A percentile compares a stretch with the other conserved stretches of the same genome.
Conservation (phyloP, 2,113 vertebrate species). For the Gopherus evgoodei region DNA sequence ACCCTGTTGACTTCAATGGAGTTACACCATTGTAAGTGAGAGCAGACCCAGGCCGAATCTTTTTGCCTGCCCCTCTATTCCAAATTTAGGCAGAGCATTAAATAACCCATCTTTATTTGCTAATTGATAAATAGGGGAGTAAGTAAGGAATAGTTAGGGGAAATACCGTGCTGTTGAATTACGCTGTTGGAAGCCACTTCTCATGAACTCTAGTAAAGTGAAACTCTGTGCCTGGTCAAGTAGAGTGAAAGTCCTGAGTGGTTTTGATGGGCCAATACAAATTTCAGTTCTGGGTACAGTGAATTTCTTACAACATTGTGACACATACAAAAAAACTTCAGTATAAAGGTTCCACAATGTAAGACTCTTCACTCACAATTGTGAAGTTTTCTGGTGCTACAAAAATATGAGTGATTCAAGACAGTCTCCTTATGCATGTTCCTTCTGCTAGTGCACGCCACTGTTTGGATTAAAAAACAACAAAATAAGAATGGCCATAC, state of each 20-base stretch:
- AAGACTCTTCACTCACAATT: background rate
- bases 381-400: fast-evolving
- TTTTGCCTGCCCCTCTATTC: background rate
- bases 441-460: background rate
- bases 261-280: background rate
- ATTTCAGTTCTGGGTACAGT: background rate
- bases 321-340: fast-evolving
- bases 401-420: background rate
- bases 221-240: background rate
- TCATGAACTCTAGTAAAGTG: background rate
- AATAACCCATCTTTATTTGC: background rate
- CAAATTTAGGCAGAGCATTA: background rate
- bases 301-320: fast-evolving
- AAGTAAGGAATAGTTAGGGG: background rate
- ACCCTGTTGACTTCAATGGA: background rate
- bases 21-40: background rate
- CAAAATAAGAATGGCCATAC: background rate
- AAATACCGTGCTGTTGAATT: background rate
- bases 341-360: background rate
- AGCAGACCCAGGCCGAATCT: background rate
- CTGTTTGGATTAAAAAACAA: background rate
- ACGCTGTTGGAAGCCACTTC: background rate
- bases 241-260: background rate
- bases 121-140: background rate
- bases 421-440: background rate